A percentile compares a stretch with the other conserved stretches of the same genome.
Conservation (phyloP, 2,113 vertebrate genomes). For the Probosciger aterrimus region DNA sequence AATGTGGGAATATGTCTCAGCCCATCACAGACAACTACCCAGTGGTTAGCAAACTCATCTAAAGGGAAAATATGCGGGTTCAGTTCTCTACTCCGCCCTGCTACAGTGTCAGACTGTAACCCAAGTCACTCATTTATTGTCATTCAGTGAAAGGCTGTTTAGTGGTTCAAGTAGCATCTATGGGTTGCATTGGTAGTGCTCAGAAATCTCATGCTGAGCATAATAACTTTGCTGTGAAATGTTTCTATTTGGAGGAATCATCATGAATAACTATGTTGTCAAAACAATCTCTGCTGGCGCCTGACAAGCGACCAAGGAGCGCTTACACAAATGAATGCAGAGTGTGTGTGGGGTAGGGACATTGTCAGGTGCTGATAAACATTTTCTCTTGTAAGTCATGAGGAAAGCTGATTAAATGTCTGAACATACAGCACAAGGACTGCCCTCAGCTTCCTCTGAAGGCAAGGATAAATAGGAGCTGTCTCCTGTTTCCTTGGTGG, state of each 20-base stretch:
- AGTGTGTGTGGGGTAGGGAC: fast-evolving
- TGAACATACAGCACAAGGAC: background rate
- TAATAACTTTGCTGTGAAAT: background rate
- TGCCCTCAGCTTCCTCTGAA: background rate
- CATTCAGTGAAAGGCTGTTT: background rate
- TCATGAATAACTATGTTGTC: background rate
- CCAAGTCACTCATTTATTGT: background rate
- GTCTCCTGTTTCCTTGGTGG: fast-evolving
- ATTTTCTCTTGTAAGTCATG: background rate
- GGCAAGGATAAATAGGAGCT: background rate
- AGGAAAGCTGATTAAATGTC: background rate
- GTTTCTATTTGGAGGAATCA: background rate
- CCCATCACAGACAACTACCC: background rate
- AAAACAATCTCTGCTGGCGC: background rate
- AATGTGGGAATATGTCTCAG: background rate
- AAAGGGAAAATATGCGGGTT: background rate
- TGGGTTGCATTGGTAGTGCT: fast-evolving
- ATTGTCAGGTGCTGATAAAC: background rate
- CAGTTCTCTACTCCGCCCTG: fast-evolving
- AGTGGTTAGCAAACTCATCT: background rate
- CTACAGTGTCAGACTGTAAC: background rate
- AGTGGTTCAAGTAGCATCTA: background rate
- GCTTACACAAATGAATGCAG: background rate
- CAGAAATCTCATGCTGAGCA: background rate
- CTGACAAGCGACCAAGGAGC: background rate